phyloP scores from a whole-genome alignment of 2,797 vertebrate genomes.

The Alectoris magna region DNA sequence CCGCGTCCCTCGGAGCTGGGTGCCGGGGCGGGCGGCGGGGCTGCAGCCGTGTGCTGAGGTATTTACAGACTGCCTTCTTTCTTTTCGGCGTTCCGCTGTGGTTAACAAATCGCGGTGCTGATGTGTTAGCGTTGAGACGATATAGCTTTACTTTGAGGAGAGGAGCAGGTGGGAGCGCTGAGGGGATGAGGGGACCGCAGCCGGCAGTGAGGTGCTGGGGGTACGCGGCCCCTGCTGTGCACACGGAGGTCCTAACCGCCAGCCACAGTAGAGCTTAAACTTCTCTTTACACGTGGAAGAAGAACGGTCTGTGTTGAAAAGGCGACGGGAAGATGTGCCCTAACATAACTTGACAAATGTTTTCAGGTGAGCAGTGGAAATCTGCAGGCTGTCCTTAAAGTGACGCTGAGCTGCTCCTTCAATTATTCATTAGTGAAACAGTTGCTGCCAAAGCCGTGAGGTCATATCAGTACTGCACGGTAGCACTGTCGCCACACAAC shows the following conservation, averaged over 20 bases:
- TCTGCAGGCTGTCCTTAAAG: not conserved
- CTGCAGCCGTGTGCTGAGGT: not conserved
- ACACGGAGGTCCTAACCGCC: not conserved
- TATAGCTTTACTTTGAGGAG: not conserved
- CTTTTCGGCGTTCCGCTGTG: not conserved
- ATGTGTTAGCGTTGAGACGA: rapidly evolving
- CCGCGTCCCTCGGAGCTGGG: not conserved
- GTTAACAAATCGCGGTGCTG: rapidly evolving
- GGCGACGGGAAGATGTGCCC: not conserved
- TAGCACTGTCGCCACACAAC: not conserved
- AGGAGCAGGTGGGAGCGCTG: not conserved
- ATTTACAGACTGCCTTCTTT: not conserved
- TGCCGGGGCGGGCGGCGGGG: not conserved
- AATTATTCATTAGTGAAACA: slow-evolving; percentile 17
- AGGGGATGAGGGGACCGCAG: not conserved
- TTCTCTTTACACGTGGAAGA: not conserved
- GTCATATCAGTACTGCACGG: not conserved
- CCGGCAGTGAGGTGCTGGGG: too few relatives aligned
- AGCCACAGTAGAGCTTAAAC: not conserved
- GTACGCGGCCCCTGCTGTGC: too few relatives aligned
- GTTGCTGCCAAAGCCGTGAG: not conserved
- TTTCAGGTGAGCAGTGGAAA: not conserved
- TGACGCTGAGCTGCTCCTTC: not conserved
- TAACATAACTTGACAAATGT: not conserved
- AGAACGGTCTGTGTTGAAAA: not conserved